Percentiles rank a stretch among this genome's conserved stretches.
These are phyloP conservation scores for Astyanax mexicanus DNA, from an alignment of 2,797 vertebrate species.

Conservation along the genomic window DNA sequence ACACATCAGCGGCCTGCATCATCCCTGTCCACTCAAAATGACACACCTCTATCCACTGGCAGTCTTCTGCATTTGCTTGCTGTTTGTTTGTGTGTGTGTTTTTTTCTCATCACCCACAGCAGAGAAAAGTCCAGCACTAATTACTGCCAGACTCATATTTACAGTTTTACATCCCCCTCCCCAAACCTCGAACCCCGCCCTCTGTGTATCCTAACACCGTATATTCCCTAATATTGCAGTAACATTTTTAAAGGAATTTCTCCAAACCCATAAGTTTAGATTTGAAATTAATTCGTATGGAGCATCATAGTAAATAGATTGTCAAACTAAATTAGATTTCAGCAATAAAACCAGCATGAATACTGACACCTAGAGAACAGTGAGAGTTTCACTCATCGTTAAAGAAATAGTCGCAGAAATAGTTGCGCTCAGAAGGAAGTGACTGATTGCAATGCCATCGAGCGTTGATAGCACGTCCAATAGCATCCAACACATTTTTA, in stretches of 20 bases:
- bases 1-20: constrained; percentile 2
- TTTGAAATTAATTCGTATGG: background rate
- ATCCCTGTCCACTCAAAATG: background rate
- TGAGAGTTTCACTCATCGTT: too few species aligned
- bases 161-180: constrained; percentile 17
- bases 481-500: too few species aligned
- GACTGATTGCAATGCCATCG: too few species aligned
- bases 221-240: constrained; percentile 22
- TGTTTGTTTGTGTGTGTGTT: too few species aligned
- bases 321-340: background rate
- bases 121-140: constrained; percentile 9
- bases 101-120: background rate
- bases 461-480: too few species aligned
- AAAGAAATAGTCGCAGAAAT: too few species aligned
- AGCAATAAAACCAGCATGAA: background rate
- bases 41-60: background rate
- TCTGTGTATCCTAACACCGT: background rate
- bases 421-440: too few species aligned
- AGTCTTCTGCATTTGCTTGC: background rate
- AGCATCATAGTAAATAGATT: background rate
- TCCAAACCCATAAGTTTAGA: background rate
- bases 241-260: background rate
- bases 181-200: background rate
- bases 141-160: constrained; percentile 1
- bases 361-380: background rate